These are phyloP conservation scores for Globicephala melas DNA, from an alignment of 2,113 vertebrate genomes.

Conservation along the genomic window DNA sequence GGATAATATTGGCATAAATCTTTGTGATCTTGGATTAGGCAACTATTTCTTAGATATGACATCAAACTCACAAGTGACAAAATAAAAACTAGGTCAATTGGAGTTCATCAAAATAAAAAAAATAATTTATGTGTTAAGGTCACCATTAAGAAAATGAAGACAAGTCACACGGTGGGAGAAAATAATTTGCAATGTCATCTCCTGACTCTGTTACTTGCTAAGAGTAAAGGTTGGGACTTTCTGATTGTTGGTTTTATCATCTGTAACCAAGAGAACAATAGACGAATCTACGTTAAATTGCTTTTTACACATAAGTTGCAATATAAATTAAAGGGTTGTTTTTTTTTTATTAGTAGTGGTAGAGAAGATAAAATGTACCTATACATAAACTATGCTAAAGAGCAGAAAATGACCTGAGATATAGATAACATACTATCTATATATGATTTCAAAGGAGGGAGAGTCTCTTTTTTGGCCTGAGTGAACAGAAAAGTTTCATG, in stretches of 20 bases:
- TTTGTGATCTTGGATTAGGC: neutral
- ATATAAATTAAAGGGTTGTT: neutral
- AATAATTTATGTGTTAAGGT: neutral
- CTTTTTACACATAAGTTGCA: neutral
- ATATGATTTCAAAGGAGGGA: neutral
- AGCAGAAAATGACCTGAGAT: neutral
- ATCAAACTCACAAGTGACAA: neutral
- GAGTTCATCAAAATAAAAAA: neutral
- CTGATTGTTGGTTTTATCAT: neutral
- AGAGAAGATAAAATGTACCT: neutral
- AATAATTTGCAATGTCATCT: neutral
- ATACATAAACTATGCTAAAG: neutral
- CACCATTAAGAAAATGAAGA: neutral
- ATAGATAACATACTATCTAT: neutral
- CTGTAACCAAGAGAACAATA: neutral
- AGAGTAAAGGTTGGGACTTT: neutral
- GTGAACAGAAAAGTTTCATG: neutral
- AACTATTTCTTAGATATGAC: neutral
- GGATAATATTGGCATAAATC: neutral
- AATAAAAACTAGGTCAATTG: neutral
- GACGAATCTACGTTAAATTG: neutral
- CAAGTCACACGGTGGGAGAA: neutral
- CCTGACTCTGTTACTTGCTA: neutral
- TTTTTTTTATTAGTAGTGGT: neutral
- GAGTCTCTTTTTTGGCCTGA: neutral